Evolutionary conservation across 2,113 vertebrate genomes (phyloP), one percentile per base, ranked within the genome.

Genomic region (Burhinus oedicnemus): DNA sequence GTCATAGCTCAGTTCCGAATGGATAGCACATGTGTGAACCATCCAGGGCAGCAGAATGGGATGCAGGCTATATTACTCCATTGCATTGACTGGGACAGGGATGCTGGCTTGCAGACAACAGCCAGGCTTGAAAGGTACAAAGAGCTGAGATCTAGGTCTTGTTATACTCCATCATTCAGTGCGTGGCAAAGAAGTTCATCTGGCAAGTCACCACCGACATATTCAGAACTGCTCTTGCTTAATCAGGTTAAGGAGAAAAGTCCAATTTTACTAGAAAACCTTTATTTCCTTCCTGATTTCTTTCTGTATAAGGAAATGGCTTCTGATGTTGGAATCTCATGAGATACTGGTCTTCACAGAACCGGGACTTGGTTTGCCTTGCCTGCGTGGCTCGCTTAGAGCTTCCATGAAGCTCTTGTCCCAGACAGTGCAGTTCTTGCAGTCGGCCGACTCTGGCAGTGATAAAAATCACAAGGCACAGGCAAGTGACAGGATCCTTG

Each of bases 381-480:
- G 25, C 8, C 42, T 27, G n/a, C 36, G 6, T 0, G 6, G 21
- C 65, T 91, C 7, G 0, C 21, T 36, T 5, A 2, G 29, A 70
- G 62, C 82, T 54, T 21, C 58, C 77, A 16, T 1, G 7, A 26
- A 45, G 60, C 21, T 64, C 1, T 3, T 20, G 26, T 12, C 64
- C 64, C 64, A 32, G 19, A 34, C 61, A 52, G 38, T 9, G 15
- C 15, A 36, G 44, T 15, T 38, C 58, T 38, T 47, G 49, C 64
- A 64, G 62, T 2, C 12, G 38, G 32, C 23, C 52, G 71, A 19
- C 57, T 55, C 74, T 42, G 54, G 61, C 47, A 60, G 40, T 4
- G 21, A 55, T 12, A 64, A 66, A 61, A 61, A 61, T 7, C 36
- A 49, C 40, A 44, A 30, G 42, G 36, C 49, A 61, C 18, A 16